phyloP scores from a whole-genome alignment of 2,797 vertebrate genomes.

The Dendrocincla fuliginosa region DNA sequence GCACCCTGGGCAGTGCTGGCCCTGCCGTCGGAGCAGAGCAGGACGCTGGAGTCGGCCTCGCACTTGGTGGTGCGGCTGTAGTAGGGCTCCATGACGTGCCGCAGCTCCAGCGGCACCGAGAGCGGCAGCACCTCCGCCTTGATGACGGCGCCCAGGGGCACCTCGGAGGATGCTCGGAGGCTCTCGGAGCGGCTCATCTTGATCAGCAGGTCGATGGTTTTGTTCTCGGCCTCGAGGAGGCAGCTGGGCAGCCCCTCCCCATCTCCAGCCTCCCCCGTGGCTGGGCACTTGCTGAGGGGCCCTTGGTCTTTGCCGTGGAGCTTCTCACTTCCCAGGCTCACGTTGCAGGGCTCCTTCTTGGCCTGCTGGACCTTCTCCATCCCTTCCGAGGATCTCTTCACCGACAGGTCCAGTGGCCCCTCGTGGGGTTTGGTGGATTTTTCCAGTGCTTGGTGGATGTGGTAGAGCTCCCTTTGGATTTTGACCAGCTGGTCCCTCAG shows the following conservation, averaged over 20 bases:
- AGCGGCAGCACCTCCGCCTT: constrained; percentile 81
- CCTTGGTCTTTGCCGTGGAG: neutral
- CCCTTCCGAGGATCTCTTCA: constrained; percentile 79
- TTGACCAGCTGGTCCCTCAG: constrained; percentile 91
- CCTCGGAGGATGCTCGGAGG: neutral
- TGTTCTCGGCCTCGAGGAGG: constrained; percentile 80
- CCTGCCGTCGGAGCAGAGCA: constrained; percentile 84
- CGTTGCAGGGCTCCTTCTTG: constrained; percentile 41
- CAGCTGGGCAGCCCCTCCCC: constrained; percentile 39
- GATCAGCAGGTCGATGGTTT: constrained; percentile 85
- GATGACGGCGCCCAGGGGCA: constrained; percentile 57
- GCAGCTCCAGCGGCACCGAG: constrained; percentile 65
- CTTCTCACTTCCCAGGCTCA: neutral
- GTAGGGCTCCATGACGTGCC: constrained; percentile 76
- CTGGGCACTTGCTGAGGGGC: neutral
- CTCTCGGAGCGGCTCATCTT: constrained; percentile 79
- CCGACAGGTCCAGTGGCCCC: constrained; percentile 89
- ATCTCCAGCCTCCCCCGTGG: neutral
- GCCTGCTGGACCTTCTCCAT: constrained; percentile 42
- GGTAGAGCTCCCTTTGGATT: constrained; percentile 91
- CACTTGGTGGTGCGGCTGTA: constrained; percentile 92
- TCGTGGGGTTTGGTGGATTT: constrained; percentile 80
- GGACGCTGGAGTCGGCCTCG: constrained; percentile 94
- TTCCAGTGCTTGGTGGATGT: constrained; percentile 91
- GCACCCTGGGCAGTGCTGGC: constrained; percentile 25